phyloP scores from a whole-genome alignment of 2,113 vertebrate species.

The Amazona guildingii region DNA sequence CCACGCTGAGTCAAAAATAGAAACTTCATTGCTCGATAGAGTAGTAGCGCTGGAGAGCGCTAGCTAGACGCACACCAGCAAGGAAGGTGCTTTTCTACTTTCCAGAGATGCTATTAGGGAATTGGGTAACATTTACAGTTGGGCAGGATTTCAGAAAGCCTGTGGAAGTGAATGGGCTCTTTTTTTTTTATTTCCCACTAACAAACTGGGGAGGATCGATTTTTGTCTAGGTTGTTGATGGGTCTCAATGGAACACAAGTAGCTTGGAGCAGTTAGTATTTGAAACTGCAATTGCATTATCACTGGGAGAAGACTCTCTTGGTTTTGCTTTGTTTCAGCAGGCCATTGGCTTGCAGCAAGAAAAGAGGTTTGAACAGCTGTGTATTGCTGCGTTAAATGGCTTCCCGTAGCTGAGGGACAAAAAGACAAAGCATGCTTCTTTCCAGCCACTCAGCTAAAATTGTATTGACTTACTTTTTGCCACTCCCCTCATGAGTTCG shows the following conservation, averaged over 20 bases:
- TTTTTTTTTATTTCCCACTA: neutral
- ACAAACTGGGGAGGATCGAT: neutral
- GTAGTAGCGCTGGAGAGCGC: slow-evolving; percentile 5
- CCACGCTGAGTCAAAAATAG: slow-evolving; percentile 53
- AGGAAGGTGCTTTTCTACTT: slow-evolving; percentile 23
- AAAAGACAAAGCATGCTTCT: slow-evolving; percentile 30
- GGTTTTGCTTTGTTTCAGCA: slow-evolving; percentile 34
- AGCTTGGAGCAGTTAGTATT: neutral
- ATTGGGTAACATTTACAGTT: neutral
- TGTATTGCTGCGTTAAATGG: neutral
- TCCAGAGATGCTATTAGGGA: neutral
- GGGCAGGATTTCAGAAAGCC: slow-evolving; percentile 7
- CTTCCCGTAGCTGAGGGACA: slow-evolving; percentile 7
- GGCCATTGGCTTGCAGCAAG: neutral
- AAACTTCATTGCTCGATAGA: slow-evolving; percentile 29
- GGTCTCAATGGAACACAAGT: neutral
- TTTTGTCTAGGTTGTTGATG: neutral
- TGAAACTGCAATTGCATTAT: neutral
- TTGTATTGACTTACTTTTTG: slow-evolving; percentile 13
- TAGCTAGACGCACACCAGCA: neutral
- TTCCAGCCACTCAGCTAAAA: slow-evolving; percentile 27
- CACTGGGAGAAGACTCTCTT: neutral
- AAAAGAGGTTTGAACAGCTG: slow-evolving; percentile 9
- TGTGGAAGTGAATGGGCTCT: neutral
- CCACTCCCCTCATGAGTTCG: neutral